Conservation (phyloP, 2,797 vertebrate genomes). For the Molossus molossus region DNA sequence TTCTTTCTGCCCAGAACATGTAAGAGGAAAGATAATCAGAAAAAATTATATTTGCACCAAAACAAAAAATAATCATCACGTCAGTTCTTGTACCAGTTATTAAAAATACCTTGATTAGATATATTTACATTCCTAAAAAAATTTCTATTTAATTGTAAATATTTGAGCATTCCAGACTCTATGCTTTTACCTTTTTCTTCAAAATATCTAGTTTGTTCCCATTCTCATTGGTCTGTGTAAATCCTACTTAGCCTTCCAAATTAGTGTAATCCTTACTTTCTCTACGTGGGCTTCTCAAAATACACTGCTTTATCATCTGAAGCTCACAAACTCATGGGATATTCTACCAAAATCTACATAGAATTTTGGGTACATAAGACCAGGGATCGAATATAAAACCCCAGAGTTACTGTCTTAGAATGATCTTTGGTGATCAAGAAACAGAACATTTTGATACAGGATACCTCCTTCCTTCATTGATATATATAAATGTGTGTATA, state of each 20-base stretch:
- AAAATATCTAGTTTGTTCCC: neutral
- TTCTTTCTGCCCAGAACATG: neutral
- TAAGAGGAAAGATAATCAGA: neutral
- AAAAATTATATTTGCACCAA: neutral
- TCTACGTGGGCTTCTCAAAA: conserved; percentile 8
- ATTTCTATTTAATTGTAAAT: neutral
- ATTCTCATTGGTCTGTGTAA: neutral
- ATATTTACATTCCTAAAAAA: neutral
- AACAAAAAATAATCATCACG: neutral
- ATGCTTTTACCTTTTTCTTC: neutral
- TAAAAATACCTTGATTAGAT: neutral
- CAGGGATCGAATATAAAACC: neutral
- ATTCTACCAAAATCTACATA: neutral
- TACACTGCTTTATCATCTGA: neutral
- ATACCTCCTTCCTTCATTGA: neutral
- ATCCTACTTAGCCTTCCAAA: neutral
- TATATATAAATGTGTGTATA: too few species aligned
- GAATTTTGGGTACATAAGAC: neutral
- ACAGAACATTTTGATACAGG: neutral
- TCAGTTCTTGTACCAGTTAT: neutral
- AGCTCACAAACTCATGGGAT: neutral
- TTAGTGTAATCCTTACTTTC: neutral
- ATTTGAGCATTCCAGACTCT: neutral
- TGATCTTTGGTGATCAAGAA: neutral
- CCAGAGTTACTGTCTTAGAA: conserved; percentile 14